Percentiles rank a stretch among this genome's conserved stretches.
Evolutionary conservation across 2,888 invertebrate species (phyloP).

Genomic region (Andrena minutula): DNA sequence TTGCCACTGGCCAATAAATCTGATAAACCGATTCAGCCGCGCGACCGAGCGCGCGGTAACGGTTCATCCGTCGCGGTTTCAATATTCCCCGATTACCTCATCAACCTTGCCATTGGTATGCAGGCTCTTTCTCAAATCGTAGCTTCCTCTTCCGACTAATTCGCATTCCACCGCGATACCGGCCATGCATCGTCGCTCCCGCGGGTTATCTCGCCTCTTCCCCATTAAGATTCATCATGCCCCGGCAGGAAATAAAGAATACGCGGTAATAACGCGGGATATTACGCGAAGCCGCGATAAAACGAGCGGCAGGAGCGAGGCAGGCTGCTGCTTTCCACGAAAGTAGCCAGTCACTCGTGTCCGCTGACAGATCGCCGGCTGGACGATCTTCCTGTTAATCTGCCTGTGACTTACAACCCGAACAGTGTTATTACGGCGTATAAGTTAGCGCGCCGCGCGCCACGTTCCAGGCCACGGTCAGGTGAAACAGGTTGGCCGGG

Average conservation of each 20-base stretch:
- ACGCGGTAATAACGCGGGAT: slow-evolving; percentile 28
- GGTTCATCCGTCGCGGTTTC: slow-evolving; percentile 16
- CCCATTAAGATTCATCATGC: slow-evolving; percentile 37
- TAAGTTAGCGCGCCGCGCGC: slow-evolving; percentile 61
- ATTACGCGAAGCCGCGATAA: background rate
- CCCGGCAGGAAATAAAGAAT: slow-evolving; percentile 37
- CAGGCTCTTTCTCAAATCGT: slow-evolving; percentile 15
- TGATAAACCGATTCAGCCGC: slow-evolving; percentile 18
- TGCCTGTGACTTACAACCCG: slow-evolving; percentile 56
- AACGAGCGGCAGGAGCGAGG: background rate
- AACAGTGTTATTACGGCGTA: slow-evolving; percentile 59
- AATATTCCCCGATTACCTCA: slow-evolving; percentile 35
- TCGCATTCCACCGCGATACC: slow-evolving; percentile 44
- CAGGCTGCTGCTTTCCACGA: slow-evolving; percentile 2
- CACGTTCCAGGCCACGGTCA: slow-evolving; percentile 42
- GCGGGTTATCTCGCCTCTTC: slow-evolving; percentile 31
- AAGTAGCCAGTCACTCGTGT: slow-evolving; percentile 33
- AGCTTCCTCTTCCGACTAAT: slow-evolving; percentile 48
- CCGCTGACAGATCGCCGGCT: slow-evolving; percentile 58
- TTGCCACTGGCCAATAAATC: slow-evolving; percentile 37
- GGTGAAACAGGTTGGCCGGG: slow-evolving; percentile 67
- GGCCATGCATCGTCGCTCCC: background rate
- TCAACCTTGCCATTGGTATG: slow-evolving; percentile 35
- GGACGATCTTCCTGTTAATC: slow-evolving; percentile 60
- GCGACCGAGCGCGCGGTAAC: slow-evolving; percentile 6